phyloP scores from a whole-genome alignment of 2,888 invertebrate genomes.

The Trachelus iudaicus region DNA sequence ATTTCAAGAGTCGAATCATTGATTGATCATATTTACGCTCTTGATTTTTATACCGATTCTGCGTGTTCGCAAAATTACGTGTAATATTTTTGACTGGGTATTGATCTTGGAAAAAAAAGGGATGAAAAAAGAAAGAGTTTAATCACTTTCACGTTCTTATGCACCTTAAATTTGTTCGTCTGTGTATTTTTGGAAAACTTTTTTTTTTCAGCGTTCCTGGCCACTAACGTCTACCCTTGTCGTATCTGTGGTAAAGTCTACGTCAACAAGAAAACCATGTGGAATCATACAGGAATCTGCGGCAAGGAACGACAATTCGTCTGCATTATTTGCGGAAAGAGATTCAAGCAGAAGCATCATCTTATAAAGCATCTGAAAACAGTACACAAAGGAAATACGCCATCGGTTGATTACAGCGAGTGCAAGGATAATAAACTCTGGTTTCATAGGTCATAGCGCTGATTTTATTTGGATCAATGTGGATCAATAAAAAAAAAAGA shows the following conservation, averaged over 20 bases:
- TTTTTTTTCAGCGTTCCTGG: constrained; percentile 8
- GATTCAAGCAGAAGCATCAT: constrained; percentile 28
- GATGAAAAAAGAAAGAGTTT: too few relatives aligned
- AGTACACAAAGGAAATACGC: constrained; percentile 22
- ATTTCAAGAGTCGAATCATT: too few relatives aligned
- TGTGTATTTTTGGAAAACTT: too few relatives aligned
- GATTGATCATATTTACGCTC: too few relatives aligned
- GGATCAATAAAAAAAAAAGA: too few relatives aligned
- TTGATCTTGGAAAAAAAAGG: not conserved
- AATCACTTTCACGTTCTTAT: not conserved
- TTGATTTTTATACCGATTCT: too few relatives aligned
- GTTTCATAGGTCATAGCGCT: too few relatives aligned
- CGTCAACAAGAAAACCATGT: constrained; percentile 41
- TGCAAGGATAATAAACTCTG: too few relatives aligned
- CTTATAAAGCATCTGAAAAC: constrained; percentile 34
- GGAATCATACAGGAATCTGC: constrained; percentile 42
- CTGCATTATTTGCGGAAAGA: constrained; percentile 47
- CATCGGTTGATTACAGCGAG: too few relatives aligned
- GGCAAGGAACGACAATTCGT: constrained; percentile 55
- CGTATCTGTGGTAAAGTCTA: constrained; percentile 41
- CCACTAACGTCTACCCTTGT: constrained; percentile 23
- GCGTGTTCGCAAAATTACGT: too few relatives aligned
- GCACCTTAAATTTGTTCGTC: not conserved
- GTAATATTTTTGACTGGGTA: not conserved
- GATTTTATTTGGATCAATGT: too few relatives aligned